Evolutionary conservation across 2,113 vertebrate genomes (phyloP).

Genomic region (Lethenteron reissneri): DNA sequence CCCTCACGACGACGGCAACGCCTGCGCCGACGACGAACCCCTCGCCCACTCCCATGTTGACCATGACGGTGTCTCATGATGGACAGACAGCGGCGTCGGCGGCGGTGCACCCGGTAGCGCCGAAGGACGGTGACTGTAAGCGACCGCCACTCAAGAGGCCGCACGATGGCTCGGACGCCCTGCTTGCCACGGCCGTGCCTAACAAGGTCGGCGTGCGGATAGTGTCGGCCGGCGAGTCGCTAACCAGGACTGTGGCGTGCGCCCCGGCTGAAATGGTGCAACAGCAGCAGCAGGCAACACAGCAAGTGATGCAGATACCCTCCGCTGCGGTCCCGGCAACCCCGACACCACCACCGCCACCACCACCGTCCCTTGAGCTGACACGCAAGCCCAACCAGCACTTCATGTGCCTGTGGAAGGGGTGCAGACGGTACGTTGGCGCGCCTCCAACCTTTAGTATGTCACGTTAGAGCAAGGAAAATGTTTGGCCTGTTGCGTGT

Average conservation of each 20-base stretch:
- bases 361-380: background rate
- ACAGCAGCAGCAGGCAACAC: slow-evolving; percentile 9
- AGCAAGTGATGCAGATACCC: background rate
- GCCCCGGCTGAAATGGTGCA: background rate
- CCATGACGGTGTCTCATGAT: too few species aligned
- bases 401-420: slow-evolving; percentile 97
- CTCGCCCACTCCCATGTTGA: too few species aligned
- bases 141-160: slow-evolving; percentile 8
- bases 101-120: too few species aligned
- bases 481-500: too few species aligned
- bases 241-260: too few species aligned
- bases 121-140: too few species aligned
- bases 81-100: too few species aligned
- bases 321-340: background rate
- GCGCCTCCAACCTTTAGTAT: background rate
- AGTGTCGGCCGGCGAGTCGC: slow-evolving; percentile 5
- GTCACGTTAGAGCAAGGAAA: too few species aligned
- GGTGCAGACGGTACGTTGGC: slow-evolving; percentile 68
- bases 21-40: too few species aligned
- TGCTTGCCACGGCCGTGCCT: slow-evolving; percentile 8
- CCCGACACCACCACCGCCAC: background rate
- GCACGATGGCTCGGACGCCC: slow-evolving; percentile 6
- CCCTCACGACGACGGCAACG: too few species aligned
- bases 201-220: slow-evolving; percentile 10
- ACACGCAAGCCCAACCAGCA: slow-evolving; percentile 67